Conservation (phyloP, 1,140 invertebrate species). For the Dinoponera quadriceps region DNA sequence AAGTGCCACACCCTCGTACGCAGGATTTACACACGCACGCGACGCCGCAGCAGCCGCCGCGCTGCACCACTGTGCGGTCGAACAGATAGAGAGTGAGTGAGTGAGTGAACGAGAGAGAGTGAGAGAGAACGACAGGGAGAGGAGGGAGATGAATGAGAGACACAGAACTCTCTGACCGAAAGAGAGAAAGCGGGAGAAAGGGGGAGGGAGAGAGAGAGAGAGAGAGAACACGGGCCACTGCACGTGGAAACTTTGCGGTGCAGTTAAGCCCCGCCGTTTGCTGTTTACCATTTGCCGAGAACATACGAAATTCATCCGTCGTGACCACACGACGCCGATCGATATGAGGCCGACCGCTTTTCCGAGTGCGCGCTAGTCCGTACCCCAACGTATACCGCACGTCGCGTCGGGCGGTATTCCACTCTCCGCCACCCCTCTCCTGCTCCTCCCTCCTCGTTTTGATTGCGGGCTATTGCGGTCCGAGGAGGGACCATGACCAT, state of each 20-base stretch:
- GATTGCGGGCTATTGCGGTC: constrained; percentile 39
- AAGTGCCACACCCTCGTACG: constrained; percentile 72
- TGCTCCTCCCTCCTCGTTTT: constrained; percentile 6
- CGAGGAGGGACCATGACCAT: neutral
- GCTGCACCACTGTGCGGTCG: constrained; percentile 68
- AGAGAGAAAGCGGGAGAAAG: neutral
- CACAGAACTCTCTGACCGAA: neutral
- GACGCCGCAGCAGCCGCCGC: constrained; percentile 67
- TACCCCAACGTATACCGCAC: constrained; percentile 48
- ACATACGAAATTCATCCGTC: constrained; percentile 76
- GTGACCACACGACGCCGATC: constrained; percentile 73
- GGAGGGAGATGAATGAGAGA: neutral
- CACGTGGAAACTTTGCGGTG: constrained; percentile 74
- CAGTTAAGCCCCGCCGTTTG: constrained; percentile 71
- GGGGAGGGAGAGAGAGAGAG: constrained; percentile 14
- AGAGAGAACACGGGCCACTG: constrained; percentile 44
- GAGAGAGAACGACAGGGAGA: constrained; percentile 6
- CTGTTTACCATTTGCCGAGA: constrained; percentile 73
- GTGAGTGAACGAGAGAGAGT: constrained; percentile 26
- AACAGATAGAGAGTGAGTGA: constrained; percentile 14
- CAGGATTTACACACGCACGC: constrained; percentile 74
- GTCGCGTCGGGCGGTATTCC: constrained; percentile 40
- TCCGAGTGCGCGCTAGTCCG: constrained; percentile 47
- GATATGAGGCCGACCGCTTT: constrained; percentile 63
- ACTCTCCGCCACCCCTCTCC: no score